Conservation (phyloP, 1,140 invertebrate genomes). For the Alviniconcha marisindica region DNA sequence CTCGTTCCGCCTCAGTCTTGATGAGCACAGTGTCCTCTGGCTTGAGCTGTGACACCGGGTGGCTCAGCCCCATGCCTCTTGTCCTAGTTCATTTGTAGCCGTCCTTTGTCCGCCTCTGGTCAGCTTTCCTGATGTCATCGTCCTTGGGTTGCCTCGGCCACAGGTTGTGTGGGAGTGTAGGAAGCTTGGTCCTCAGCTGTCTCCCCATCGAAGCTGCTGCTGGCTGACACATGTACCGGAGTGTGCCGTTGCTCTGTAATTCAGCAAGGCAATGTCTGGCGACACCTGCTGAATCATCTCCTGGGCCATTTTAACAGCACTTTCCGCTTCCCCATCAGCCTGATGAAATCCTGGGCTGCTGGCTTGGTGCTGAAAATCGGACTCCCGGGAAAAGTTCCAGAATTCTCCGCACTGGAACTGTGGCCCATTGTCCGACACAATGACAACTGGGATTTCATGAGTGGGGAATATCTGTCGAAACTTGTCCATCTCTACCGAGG, state of each 20-base stretch:
- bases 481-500: too few species aligned
- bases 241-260: background rate
- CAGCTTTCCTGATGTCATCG: background rate
- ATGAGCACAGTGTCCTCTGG: background rate
- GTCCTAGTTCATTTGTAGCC: background rate
- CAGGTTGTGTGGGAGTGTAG: constrained; percentile 18
- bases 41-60: background rate
- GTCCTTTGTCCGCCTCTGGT: background rate
- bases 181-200: constrained; percentile 4
- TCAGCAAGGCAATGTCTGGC: constrained; percentile 6
- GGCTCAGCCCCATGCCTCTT: background rate
- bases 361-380: constrained; percentile 51
- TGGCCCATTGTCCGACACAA: constrained; percentile 56
- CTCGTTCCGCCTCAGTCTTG: too few species aligned
- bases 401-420: constrained; percentile 57
- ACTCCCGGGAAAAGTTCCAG: constrained; percentile 46
- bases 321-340: constrained; percentile 48
- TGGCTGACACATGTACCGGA: background rate
- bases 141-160: background rate
- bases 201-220: background rate
- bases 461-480: constrained; percentile 52
- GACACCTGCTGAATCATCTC: constrained; percentile 29
- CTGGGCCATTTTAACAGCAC: constrained; percentile 52
- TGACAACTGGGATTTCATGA: constrained; percentile 48
- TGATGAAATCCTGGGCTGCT: constrained; percentile 36